A percentile compares a stretch with the other conserved stretches of the same genome.
These are phyloP conservation scores for Corynorhinus townsendii DNA, from an alignment of 2,113 vertebrate species.

Conservation along the genomic window DNA sequence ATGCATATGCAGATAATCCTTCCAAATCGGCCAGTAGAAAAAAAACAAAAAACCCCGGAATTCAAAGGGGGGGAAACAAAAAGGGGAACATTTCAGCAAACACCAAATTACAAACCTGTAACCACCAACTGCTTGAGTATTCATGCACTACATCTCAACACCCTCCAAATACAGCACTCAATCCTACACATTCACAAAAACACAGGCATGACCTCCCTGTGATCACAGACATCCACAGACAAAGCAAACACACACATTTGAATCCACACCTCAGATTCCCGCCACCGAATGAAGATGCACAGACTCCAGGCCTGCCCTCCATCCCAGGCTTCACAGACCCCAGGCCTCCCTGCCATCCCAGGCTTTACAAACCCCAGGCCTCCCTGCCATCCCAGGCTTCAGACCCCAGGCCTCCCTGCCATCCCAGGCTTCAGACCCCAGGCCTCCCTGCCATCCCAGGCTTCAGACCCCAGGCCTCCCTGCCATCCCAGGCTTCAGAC, in stretches of 20 bases:
- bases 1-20: neutral
- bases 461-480: no score
- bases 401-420: no score
- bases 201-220: neutral
- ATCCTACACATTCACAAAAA: neutral
- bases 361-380: no score
- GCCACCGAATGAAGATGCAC: no score
- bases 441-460: no score
- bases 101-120: neutral
- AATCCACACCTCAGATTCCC: no score
- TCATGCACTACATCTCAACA: neutral
- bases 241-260: neutral
- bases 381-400: no score
- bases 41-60: neutral
- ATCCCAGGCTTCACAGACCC: no score
- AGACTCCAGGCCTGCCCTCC: no score
- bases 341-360: neutral
- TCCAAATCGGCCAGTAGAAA: neutral
- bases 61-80: neutral
- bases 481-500: no score
- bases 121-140: neutral
- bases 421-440: no score
- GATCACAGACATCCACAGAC: neutral
- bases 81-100: neutral
- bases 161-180: no score